A percentile compares a stretch with the other conserved stretches of the same genome.
Evolutionary conservation across 2,113 vertebrate species (phyloP).

Genomic region (Alouatta palliata): DNA sequence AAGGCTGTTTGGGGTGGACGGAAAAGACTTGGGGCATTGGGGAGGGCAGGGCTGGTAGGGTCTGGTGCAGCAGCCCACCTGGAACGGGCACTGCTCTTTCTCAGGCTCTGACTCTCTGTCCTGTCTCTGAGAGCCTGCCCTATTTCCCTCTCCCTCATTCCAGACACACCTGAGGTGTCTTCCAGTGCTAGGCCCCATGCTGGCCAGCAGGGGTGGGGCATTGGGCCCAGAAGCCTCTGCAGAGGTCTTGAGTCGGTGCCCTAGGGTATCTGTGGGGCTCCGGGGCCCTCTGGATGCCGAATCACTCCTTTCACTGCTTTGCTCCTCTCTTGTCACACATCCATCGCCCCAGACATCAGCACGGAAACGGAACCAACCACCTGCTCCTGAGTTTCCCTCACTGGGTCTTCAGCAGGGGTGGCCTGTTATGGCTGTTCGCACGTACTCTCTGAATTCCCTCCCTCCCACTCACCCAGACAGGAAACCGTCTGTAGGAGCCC

Average conservation of each 20-base stretch:
- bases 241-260: not conserved
- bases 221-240: constrained; percentile 31
- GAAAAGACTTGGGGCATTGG: constrained; percentile 50
- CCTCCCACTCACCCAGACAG: not conserved
- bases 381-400: not conserved
- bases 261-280: constrained; percentile 9
- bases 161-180: constrained; percentile 65
- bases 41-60: constrained; percentile 10
- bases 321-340: not conserved
- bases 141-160: not conserved
- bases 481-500: not conserved
- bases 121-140: constrained; percentile 29
- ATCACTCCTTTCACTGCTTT: not conserved
- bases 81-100: not conserved
- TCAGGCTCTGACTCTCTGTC: not conserved
- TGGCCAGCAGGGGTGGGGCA: not conserved
- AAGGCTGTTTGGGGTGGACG: not conserved
- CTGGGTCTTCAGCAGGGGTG: not conserved
- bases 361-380: not conserved
- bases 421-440: not conserved
- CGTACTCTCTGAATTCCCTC: not conserved
- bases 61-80: not conserved
- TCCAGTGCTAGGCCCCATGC: constrained; percentile 57
- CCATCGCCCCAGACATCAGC: not conserved
- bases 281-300: not conserved